phyloP scores from a whole-genome alignment of 2,113 vertebrate genomes.

The Protobothrops flavoviridis region DNA sequence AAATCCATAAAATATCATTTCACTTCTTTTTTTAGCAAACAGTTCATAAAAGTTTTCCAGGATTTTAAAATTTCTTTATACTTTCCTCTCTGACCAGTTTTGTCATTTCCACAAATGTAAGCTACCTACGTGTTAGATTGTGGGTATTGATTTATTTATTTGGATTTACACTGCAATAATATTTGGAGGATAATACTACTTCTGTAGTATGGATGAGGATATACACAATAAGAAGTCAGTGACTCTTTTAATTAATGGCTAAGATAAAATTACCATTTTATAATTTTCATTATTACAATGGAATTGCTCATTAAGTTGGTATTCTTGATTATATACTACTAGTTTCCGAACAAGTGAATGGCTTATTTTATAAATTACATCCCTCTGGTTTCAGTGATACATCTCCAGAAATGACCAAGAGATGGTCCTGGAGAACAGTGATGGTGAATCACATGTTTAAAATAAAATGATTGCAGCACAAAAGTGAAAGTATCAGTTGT shows the following conservation, averaged over 20 bases:
- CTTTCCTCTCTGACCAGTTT: background rate
- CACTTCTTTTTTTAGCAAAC: background rate
- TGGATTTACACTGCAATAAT: background rate
- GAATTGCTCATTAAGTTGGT: background rate
- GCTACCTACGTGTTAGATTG: background rate
- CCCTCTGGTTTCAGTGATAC: background rate
- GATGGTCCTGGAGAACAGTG: background rate
- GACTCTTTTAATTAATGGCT: background rate
- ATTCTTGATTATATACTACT: background rate
- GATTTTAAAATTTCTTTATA: background rate
- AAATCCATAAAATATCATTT: background rate
- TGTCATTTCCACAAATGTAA: background rate
- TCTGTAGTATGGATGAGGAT: background rate
- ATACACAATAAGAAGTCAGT: background rate
- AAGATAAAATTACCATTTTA: background rate
- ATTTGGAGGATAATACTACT: background rate
- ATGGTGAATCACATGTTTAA: background rate
- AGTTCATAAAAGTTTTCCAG: background rate
- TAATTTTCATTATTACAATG: no score
- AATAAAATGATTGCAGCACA: background rate
- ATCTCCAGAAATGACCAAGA: background rate
- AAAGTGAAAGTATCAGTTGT: background rate
- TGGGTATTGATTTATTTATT: background rate
- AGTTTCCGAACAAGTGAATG: background rate
- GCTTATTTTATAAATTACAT: background rate